These are phyloP conservation scores for Aplocera efformata DNA, from an alignment of 2,888 invertebrate species.

Conservation along the genomic window DNA sequence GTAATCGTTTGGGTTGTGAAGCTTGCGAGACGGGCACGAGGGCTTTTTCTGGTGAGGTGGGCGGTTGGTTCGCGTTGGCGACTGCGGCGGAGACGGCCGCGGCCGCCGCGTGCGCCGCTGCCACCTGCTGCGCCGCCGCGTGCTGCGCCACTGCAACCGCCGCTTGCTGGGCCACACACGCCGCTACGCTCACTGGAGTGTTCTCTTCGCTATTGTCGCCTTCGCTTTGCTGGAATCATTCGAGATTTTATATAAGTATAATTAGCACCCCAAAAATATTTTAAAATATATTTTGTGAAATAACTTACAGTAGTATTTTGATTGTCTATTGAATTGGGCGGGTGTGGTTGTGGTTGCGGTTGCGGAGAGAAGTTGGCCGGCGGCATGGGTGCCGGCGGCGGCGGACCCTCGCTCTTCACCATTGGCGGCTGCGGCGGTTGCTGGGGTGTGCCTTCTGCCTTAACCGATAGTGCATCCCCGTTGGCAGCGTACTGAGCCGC, in stretches of 20 bases:
- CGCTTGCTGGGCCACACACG: conserved; percentile 61
- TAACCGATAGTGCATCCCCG: conserved; percentile 77
- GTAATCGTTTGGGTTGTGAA: conserved; percentile 94
- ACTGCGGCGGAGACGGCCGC: conserved; percentile 61
- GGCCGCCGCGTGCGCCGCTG: conserved; percentile 73
- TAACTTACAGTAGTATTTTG: conserved; percentile 71
- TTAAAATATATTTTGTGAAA: not conserved
- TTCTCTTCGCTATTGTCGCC: conserved; percentile 78
- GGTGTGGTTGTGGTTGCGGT: conserved; percentile 62
- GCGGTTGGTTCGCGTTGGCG: conserved; percentile 48
- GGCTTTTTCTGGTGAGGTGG: conserved; percentile 65
- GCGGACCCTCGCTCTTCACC: conserved; percentile 78
- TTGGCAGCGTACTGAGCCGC: conserved; percentile 81
- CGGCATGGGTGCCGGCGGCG: conserved; percentile 64
- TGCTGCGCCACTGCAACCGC: conserved; percentile 53
- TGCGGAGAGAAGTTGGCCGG: conserved; percentile 73
- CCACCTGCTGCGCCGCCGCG: conserved; percentile 68
- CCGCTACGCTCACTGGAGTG: conserved; percentile 75
- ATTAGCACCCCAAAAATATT: too few species aligned
- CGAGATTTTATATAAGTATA: too few species aligned
- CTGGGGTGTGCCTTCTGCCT: conserved; percentile 68
- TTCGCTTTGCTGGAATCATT: conserved; percentile 56
- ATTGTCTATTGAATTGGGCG: conserved; percentile 81
- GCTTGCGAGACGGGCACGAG: conserved; percentile 77
- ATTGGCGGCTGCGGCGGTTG: conserved; percentile 64